Evolutionary conservation across 92 coral and sea anemone species (phyloP).

Genomic region (Umimayanthus kanabou): DNA sequence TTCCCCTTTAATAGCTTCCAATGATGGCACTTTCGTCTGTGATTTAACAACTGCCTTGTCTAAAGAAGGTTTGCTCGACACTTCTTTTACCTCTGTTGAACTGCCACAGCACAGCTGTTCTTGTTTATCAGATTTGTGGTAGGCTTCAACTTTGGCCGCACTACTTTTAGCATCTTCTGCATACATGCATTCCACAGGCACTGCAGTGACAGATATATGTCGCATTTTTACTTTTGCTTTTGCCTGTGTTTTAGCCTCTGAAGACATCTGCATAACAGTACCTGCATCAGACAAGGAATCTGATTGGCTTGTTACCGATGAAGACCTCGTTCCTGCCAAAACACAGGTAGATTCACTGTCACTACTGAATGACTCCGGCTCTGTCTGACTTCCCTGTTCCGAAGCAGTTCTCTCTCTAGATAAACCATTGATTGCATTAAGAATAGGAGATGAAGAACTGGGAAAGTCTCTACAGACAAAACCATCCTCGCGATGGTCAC

Average conservation of each 20-base stretch:
- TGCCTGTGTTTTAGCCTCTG: slow-evolving; percentile 17
- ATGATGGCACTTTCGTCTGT: not conserved
- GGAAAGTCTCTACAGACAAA: slow-evolving; percentile 83
- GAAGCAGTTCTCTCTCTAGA: slow-evolving; percentile 61
- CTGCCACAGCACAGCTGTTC: not conserved
- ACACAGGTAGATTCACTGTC: slow-evolving; percentile 8
- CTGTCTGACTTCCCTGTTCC: slow-evolving; percentile 14
- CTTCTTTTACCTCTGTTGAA: not conserved
- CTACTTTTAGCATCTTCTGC: not conserved
- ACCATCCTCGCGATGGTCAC: slow-evolving; percentile 46
- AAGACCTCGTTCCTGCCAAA: not conserved
- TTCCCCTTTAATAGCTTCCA: slow-evolving; percentile 15
- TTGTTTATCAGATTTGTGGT: not conserved
- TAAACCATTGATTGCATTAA: slow-evolving; percentile 70
- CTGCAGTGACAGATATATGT: slow-evolving; percentile 14
- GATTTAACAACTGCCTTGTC: slow-evolving; percentile 14
- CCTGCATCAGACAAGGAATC: slow-evolving; percentile 8
- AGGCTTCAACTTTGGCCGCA: not conserved
- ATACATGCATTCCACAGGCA: slow-evolving; percentile 9
- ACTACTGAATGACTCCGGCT: slow-evolving; percentile 4
- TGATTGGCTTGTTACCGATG: slow-evolving; percentile 36
- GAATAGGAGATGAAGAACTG: slow-evolving; percentile 72
- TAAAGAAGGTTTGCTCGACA: not conserved
- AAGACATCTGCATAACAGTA: not conserved
- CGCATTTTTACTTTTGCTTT: slow-evolving; percentile 35